Base-by-base conservation (phyloP, 2,113 vertebrate genomes). In the Salvelinus alpinus region DNA sequence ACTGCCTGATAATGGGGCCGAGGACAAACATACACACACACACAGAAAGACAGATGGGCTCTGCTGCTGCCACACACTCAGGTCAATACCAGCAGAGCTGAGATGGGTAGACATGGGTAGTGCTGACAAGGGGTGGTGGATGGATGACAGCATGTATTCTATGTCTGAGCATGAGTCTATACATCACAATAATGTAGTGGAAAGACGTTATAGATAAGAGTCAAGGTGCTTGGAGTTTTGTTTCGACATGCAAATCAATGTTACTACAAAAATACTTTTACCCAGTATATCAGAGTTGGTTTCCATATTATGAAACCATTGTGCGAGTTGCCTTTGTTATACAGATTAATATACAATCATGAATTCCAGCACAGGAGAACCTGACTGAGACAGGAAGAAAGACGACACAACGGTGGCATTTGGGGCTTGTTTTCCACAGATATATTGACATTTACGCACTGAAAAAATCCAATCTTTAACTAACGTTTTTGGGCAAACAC, bases 1-100 rank as follows among this genome's bases (percentile, higher is more conserved):
- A 85, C 84, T 82, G 87, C 82, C 88, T 90, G 83, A 90, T 90
- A 91, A 91, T 92, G 87, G 91, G 88, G 86, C 88, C 2, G 82
- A 44, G 38, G 9, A 44, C 31, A 16, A 31, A 47, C 18, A 47
- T 4, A 69, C 74, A 76, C 29, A 38, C 34, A 71, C 68, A 64
- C 73, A 80, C 78, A 80, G 79, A 68, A 75, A 71, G 18, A 51
- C 22, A 80, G 2, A 65, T 5, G 24, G 73, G 64, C 62, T 76
- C 72, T 20, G 25, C 47, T 44, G 51, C 48, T 54, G 5, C 70
- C 54, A 47, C 67, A 76, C 67, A 64, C 74, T 80, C 2, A 71
- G 59, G n/a, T 22, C n/a, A 22, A 62, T 62, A 22, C 2, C 1
- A 62, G 71, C 62, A n/a, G 66, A 76, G 64, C 64, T 74, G 59